Conservation (phyloP, 2,797 vertebrate species). For the Graptemys geographica region DNA sequence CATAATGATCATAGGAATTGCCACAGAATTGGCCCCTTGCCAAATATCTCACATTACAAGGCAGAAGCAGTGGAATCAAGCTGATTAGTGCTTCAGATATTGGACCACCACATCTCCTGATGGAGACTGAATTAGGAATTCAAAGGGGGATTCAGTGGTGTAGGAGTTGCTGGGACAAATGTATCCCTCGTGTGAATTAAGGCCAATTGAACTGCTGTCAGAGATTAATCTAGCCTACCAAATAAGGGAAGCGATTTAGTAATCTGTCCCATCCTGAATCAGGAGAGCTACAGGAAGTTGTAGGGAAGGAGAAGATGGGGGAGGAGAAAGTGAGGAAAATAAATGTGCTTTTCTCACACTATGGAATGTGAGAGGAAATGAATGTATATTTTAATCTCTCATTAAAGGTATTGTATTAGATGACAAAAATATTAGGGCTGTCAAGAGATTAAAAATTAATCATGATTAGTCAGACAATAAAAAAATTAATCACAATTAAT, state of each 20-base stretch:
- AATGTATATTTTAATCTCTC: too few species aligned
- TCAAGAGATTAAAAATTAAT: too few species aligned
- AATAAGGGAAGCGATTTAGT: neutral
- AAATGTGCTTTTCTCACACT: too few species aligned
- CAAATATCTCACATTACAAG: neutral
- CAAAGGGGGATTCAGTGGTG: too few species aligned
- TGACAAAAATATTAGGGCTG: too few species aligned
- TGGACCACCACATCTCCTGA: neutral
- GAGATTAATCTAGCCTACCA: neutral
- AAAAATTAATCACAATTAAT: too few species aligned
- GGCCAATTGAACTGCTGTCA: neutral
- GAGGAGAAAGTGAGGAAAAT: too few species aligned
- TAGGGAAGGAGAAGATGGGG: neutral
- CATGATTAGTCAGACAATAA: too few species aligned
- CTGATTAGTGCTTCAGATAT: neutral
- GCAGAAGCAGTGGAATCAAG: neutral
- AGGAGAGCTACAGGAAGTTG: neutral
- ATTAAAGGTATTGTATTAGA: too few species aligned
- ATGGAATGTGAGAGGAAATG: too few species aligned
- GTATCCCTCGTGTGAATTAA: neutral
- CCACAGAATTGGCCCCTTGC: neutral
- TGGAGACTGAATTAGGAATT: neutral
- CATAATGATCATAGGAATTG: neutral
- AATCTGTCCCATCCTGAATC: neutral
- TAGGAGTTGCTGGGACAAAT: neutral